Conservation (phyloP, 35 echinoderm and acorn worm genomes). For the Lytechinus variegatus region DNA sequence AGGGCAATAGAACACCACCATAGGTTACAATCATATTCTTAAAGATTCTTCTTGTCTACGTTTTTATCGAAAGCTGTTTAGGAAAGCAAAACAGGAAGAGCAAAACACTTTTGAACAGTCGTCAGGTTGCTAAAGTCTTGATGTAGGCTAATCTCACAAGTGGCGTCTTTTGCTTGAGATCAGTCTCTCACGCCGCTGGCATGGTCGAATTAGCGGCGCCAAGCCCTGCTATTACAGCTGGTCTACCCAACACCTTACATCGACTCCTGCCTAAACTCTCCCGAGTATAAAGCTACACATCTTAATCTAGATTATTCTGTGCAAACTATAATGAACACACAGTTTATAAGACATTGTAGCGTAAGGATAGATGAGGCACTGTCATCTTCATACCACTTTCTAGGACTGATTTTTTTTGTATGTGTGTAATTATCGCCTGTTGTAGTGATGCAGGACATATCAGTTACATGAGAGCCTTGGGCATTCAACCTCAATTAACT, state of each 20-base stretch:
- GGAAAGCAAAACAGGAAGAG: background rate
- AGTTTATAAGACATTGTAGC: background rate
- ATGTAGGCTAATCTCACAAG: background rate
- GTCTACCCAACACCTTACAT: constrained; percentile 35
- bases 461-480: background rate
- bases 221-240: constrained; percentile 21
- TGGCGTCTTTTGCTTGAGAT: constrained; percentile 28
- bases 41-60: background rate
- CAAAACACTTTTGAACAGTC: background rate
- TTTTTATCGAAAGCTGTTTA: background rate
- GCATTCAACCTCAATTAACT: background rate
- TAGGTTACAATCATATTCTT: background rate
- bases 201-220: constrained; percentile 17
- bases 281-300: background rate
- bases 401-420: background rate
- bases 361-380: background rate
- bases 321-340: background rate
- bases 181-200: constrained; percentile 24
- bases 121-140: background rate
- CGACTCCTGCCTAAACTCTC: constrained; percentile 17
- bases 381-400: background rate
- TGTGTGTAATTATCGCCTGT: background rate
- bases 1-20: too few relatives aligned
- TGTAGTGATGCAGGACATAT: background rate
- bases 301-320: background rate